A percentile compares a stretch with the other conserved stretches of the same genome.
phyloP scores from a whole-genome alignment of 2,113 vertebrate genomes.

The Sander vitreus region DNA sequence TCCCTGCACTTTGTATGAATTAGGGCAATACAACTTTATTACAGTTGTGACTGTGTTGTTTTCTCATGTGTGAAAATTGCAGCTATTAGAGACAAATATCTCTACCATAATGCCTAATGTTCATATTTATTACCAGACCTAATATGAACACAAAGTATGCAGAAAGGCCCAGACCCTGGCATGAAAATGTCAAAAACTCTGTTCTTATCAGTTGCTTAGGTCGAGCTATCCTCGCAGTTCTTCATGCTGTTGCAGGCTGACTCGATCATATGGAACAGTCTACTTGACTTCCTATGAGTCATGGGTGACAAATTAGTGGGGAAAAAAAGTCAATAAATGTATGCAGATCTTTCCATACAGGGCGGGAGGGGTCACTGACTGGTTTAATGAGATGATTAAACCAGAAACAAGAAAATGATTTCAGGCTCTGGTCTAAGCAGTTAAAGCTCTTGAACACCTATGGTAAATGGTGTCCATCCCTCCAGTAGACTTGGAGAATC shows the following conservation, averaged over 20 bases:
- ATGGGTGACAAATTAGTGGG: constrained; percentile 4
- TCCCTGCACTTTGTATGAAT: not conserved
- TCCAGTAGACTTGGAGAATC: not conserved
- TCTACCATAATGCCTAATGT: too few relatives aligned
- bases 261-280: constrained; percentile 1
- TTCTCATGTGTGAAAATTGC: too few relatives aligned
- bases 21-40: not conserved
- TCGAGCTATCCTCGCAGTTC: not conserved
- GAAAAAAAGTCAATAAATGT: constrained; percentile 7
- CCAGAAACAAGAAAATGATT: constrained; percentile 12
- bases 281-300: constrained; percentile 29
- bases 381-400: constrained; percentile 1
- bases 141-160: not conserved
- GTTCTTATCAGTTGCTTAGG: not conserved
- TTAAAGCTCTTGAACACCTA: not conserved
- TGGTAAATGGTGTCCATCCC: not conserved
- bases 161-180: not conserved
- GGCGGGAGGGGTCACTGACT: constrained; percentile 2
- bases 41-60: too few relatives aligned
- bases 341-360: not conserved
- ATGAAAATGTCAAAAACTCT: not conserved
- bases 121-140: too few relatives aligned
- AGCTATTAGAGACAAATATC: too few relatives aligned
- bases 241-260: not conserved
- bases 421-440: not conserved